Base-by-base conservation (phyloP, 2,113 vertebrate species). In the Gallinago paraguaiae region DNA sequence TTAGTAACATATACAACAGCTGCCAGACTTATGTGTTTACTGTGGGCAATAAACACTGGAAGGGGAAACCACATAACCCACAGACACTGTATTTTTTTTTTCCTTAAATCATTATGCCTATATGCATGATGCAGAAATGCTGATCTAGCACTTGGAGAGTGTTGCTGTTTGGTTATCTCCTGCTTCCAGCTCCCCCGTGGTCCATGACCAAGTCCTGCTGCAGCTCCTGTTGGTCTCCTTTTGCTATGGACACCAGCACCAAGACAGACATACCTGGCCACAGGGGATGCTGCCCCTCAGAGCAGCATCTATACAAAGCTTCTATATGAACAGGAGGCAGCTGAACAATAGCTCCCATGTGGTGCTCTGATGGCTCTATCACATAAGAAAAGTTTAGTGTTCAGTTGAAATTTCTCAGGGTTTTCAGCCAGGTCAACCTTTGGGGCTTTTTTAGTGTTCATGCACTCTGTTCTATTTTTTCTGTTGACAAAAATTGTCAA, bases 401-500 rank as follows among this genome's bases (percentile, higher is more conserved):
- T 85, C 31, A 50, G 24, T 17, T 74, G 37, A 81, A 87, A 25
- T 24, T 53, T 45, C 24, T 87, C 33, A 65, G 30, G 11, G 4
- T 24, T 88, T 94, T 92, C 3, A 5, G 27, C 30, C 39, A 84
- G 30, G 33, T 30, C 17, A 15, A 85, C 9, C 8, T 51, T 61
- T 78, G 28, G 11, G 13, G 37, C 14, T 74, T 24, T 84, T 89
- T 43, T 63, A 15, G 56, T 70, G n/a, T 61, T 74, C 60, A 19
- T 39, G 12, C 30, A 24, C 11, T 74, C 17, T 35, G 27, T 51
- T 88, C 35, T 86, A 5, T 46, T 31, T 19, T 78, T 85, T 70
- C 77, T 69, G 25, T 22, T 0, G 0, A 43, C n/a, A 46, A 80
- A 63, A 30, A 10, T 51, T 45, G 37, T 45, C 16, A 53, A 3